Evolutionary conservation across 1,140 invertebrate genomes (phyloP).

Genomic region (Planococcus citri): DNA sequence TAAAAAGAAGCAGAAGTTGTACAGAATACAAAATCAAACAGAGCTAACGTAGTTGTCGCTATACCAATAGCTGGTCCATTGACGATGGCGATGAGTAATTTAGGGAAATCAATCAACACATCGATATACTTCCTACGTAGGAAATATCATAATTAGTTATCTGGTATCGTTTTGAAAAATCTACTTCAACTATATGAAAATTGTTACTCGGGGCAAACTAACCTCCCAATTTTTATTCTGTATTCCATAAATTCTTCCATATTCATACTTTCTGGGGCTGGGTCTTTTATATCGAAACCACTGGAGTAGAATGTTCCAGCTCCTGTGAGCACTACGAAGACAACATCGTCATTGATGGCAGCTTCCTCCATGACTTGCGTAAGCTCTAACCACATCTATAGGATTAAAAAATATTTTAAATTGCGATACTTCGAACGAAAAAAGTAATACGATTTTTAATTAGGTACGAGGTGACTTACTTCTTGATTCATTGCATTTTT

Average conservation of each 20-base stretch:
- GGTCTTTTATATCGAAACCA: conserved; percentile 68
- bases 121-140: conserved; percentile 53
- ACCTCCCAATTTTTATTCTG: conserved; percentile 26
- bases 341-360: conserved; percentile 46
- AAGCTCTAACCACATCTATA: conserved; percentile 54
- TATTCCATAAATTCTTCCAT: conserved; percentile 27
- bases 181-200: background rate
- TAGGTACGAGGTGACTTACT: conserved; percentile 30
- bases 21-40: conserved; percentile 83
- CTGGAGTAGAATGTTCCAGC: conserved; percentile 68
- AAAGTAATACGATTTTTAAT: conserved; percentile 11
- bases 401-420: conserved; percentile 12
- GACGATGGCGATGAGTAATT: conserved; percentile 73
- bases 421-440: background rate
- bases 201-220: background rate
- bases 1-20: conserved; percentile 73
- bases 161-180: background rate
- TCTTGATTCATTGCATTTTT: conserved; percentile 62
- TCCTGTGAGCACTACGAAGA: conserved; percentile 58
- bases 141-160: conserved; percentile 24
- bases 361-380: conserved; percentile 51
- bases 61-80: conserved; percentile 93
- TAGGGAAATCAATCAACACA: conserved; percentile 75
- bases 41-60: conserved; percentile 60
- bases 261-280: conserved; percentile 27